Conservation (phyloP, 35 echinoderm and acorn worm species). For the Lytechinus variegatus region DNA sequence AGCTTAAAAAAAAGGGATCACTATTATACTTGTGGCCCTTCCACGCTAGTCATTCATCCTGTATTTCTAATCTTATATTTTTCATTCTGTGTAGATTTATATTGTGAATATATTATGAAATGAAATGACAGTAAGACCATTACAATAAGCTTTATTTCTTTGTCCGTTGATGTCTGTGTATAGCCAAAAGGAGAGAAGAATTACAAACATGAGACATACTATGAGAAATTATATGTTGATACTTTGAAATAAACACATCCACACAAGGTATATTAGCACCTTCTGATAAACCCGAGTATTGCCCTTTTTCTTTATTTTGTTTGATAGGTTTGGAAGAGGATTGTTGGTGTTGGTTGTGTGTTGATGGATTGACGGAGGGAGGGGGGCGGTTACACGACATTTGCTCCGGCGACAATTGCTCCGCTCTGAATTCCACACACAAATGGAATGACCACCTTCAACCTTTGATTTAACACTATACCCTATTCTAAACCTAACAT, state of each 20-base stretch:
- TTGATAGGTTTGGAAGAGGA: not conserved
- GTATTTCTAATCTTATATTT: not conserved
- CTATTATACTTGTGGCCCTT: not conserved
- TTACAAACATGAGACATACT: slow-evolving; percentile 25
- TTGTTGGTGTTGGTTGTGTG: no score
- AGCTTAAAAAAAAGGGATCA: not conserved
- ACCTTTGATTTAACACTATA: no score
- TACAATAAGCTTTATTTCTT: not conserved
- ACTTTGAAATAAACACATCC: slow-evolving; percentile 42
- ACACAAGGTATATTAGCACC: slow-evolving; percentile 15
- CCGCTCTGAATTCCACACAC: no score
- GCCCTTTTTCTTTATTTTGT: not conserved
- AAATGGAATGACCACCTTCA: no score
- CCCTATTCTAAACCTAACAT: no score
- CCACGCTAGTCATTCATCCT: not conserved
- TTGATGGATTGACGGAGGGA: not conserved
- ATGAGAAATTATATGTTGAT: slow-evolving; percentile 45
- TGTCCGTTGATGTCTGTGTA: not conserved
- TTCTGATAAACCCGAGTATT: not conserved
- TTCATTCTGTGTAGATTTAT: slow-evolving; percentile 28
- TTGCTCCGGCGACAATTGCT: no score
- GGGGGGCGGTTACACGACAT: not conserved
- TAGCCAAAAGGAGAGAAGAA: slow-evolving; percentile 1
- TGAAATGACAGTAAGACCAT: slow-evolving; percentile 22
- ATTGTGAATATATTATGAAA: slow-evolving; percentile 48